Conservation (phyloP, 2,797 vertebrate species). For the Chelonia mydas region DNA sequence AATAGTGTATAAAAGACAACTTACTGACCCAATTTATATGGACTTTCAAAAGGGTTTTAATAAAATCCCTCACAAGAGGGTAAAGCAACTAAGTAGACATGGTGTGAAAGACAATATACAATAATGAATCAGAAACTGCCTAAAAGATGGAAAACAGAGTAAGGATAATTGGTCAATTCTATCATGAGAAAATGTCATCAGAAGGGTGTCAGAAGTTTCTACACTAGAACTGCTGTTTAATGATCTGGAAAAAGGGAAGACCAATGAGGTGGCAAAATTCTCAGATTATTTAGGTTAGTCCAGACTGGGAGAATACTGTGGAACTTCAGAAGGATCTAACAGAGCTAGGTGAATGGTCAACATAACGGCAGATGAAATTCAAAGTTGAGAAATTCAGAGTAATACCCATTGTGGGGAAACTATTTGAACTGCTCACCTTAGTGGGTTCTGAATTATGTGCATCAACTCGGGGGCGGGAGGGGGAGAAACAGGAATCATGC, state of each 20-base stretch:
- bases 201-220: constrained; percentile 9
- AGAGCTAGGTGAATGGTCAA: neutral
- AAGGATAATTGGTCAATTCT: constrained; percentile 7
- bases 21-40: neutral
- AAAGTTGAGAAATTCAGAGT: neutral
- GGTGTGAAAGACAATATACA: neutral
- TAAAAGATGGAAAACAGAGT: neutral
- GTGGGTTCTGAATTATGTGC: too few relatives aligned
- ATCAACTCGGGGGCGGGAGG: too few relatives aligned
- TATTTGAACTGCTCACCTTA: too few relatives aligned
- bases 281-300: neutral
- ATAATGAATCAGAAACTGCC: neutral
- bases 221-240: neutral
- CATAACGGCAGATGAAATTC: fast-evolving
- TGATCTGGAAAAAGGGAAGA: neutral
- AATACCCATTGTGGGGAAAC: too few relatives aligned
- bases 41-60: neutral
- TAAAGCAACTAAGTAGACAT: neutral
- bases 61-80: neutral
- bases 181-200: neutral
- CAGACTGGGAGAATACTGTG: neutral
- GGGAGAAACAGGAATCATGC: too few relatives aligned
- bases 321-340: neutral
- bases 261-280: neutral
- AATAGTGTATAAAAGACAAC: neutral